Conservation (phyloP, 2,113 vertebrate genomes). For the Halcyon malimbica region DNA sequence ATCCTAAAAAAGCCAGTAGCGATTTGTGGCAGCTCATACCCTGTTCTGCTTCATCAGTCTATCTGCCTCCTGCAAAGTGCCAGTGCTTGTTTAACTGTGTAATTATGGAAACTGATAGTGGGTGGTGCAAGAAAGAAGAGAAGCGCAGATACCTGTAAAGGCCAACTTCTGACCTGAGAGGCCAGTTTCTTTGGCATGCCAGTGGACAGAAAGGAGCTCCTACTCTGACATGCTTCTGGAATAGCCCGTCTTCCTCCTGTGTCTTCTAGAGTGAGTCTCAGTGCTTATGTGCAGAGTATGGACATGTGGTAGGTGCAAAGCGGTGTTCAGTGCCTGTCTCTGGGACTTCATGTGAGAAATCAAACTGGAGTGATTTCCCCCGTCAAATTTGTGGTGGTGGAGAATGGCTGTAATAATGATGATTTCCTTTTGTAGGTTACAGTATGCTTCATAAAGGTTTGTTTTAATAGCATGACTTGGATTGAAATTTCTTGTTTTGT, state of each 20-base stretch:
- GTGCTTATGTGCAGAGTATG: background rate
- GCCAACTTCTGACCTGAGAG: background rate
- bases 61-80: background rate
- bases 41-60: background rate
- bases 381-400: background rate
- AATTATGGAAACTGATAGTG: background rate
- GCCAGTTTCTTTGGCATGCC: background rate
- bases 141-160: background rate
- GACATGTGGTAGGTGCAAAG: background rate
- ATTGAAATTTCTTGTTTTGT: background rate
- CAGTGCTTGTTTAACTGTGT: background rate
- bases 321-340: background rate
- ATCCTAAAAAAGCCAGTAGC: background rate
- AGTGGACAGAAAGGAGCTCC: background rate
- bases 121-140: background rate
- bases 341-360: background rate
- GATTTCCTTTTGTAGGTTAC: background rate
- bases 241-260: background rate
- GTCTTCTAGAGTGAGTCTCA: background rate
- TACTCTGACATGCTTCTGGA: background rate
- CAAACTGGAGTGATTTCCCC: background rate
- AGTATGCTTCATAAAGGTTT: background rate
- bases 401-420: background rate
- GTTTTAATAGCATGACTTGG: background rate
- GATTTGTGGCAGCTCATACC: background rate